Evolutionary conservation across 1,140 invertebrate genomes (phyloP).

Genomic region (Popillia japonica): DNA sequence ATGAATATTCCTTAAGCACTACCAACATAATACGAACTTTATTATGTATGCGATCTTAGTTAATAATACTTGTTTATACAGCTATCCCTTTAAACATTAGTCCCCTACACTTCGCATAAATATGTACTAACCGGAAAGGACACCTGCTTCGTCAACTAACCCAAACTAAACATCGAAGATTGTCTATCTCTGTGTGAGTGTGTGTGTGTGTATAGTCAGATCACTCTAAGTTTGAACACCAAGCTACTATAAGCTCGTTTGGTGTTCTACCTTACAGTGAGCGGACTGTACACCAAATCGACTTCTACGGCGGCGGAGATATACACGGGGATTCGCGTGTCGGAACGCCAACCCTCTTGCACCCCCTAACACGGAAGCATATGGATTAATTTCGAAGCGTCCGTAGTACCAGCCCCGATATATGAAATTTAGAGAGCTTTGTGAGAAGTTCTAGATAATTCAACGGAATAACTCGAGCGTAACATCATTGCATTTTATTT

Average conservation of each 20-base stretch:
- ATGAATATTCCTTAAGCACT: too few species aligned
- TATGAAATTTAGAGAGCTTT: not conserved
- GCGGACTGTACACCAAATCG: constrained; percentile 61
- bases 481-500: not conserved
- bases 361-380: not conserved
- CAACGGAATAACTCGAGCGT: not conserved
- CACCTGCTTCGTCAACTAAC: too few species aligned
- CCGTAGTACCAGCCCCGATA: not conserved
- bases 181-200: not conserved
- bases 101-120: too few species aligned
- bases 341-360: not conserved
- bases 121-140: too few species aligned
- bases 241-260: constrained; percentile 79
- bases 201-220: constrained; percentile 61
- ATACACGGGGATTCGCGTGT: not conserved
- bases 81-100: too few species aligned
- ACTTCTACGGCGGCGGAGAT: not conserved
- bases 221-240: constrained; percentile 89
- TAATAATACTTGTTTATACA: too few species aligned
- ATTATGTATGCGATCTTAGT: too few species aligned
- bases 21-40: too few species aligned
- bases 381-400: not conserved
- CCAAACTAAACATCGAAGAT: not conserved
- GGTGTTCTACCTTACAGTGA: constrained; percentile 92
- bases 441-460: not conserved